phyloP scores from a whole-genome alignment of 2,888 invertebrate genomes.

The Baronia brevicornis region DNA sequence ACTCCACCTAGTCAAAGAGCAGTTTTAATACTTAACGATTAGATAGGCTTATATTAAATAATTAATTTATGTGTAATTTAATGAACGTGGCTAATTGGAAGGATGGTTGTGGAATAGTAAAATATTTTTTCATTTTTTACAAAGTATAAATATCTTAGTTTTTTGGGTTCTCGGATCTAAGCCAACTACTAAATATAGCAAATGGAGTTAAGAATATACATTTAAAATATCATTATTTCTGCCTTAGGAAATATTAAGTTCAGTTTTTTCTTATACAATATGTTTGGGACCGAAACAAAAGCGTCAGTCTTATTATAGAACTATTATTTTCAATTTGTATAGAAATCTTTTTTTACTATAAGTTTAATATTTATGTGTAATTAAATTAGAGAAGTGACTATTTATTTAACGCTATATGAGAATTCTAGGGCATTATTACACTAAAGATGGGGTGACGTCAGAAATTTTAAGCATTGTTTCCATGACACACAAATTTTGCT shows the following conservation, averaged over 20 bases:
- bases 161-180: no score
- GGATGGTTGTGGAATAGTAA: slow-evolving; percentile 55
- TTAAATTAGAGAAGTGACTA: slow-evolving; percentile 59
- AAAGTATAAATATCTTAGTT: slow-evolving; percentile 20
- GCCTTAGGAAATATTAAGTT: not conserved
- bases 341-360: slow-evolving; percentile 55
- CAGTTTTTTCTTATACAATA: slow-evolving; percentile 3
- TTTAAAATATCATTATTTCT: not conserved
- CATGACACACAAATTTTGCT: slow-evolving; percentile 6
- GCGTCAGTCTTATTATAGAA: slow-evolving; percentile 3
- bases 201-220: slow-evolving; percentile 4
- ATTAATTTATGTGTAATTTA: slow-evolving; percentile 51
- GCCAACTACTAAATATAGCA: no score
- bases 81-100: slow-evolving; percentile 50
- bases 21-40: slow-evolving; percentile 58
- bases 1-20: slow-evolving; percentile 68
- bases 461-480: slow-evolving; percentile 20
- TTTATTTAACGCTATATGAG: slow-evolving; percentile 57
- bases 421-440: slow-evolving; percentile 43
- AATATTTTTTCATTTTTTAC: slow-evolving; percentile 19
- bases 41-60: slow-evolving; percentile 48
- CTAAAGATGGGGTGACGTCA: slow-evolving; percentile 46
- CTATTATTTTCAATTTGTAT: slow-evolving; percentile 54
- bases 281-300: not conserved
- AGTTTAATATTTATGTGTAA: slow-evolving; percentile 66